phyloP scores from a whole-genome alignment of 53 echinoderm and acorn worm species.

The Pentamera pediparva region DNA sequence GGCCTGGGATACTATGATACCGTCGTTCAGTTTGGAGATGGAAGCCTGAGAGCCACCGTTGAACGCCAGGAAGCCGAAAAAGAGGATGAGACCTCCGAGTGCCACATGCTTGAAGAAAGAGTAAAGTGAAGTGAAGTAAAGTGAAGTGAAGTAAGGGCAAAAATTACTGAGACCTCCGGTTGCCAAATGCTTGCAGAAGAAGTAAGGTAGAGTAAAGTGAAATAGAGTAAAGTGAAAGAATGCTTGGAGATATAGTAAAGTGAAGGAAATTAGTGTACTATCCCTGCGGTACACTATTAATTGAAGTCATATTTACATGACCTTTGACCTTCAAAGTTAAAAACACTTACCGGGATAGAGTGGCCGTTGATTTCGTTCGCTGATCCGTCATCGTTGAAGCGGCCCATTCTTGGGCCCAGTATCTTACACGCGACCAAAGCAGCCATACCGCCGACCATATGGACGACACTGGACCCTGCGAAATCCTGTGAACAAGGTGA shows the following conservation, averaged over 20 bases:
- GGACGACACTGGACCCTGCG: slow-evolving; percentile 55
- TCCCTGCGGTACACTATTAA: too few species aligned
- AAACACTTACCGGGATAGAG: too few species aligned
- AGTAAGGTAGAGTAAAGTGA: too few species aligned
- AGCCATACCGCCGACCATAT: slow-evolving; percentile 56
- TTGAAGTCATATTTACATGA: too few species aligned
- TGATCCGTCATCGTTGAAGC: slow-evolving; percentile 36
- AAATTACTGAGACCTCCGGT: too few species aligned
- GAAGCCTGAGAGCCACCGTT: slow-evolving; percentile 67
- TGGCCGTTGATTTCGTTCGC: slow-evolving; percentile 32
- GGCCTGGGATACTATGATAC: slow-evolving; percentile 45
- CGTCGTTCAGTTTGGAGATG: slow-evolving; percentile 53
- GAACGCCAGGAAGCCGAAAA: slow-evolving; percentile 65
- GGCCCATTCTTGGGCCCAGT: slow-evolving; percentile 54
- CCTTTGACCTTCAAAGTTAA: too few species aligned
- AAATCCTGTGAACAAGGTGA: slow-evolving; percentile 39
- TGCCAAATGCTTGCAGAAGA: too few species aligned
- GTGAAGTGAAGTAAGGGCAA: too few species aligned
- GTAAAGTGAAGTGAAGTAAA: too few species aligned
- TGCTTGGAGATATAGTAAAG: too few species aligned
- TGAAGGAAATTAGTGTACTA: too few species aligned
- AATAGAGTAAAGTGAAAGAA: too few species aligned
- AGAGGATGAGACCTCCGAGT: slow-evolving; percentile 53
- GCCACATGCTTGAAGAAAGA: slow-evolving; percentile 33
- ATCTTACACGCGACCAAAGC: slow-evolving; percentile 45